Percentiles rank a stretch among this genome's conserved stretches.
These are phyloP conservation scores for Actinia equina DNA, from an alignment of 64 coral and sea anemone genomes.

Conservation along the genomic window DNA sequence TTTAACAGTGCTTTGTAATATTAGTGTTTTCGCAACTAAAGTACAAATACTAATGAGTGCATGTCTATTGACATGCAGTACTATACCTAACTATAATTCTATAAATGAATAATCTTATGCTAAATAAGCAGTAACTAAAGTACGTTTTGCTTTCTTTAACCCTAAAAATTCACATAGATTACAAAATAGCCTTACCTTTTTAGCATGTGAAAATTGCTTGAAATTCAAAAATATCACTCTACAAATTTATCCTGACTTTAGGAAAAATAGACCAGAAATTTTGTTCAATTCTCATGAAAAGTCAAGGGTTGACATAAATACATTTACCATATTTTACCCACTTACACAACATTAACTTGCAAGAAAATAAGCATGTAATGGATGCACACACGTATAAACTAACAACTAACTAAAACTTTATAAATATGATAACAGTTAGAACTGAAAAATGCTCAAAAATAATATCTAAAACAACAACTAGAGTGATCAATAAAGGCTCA, in stretches of 20 bases:
- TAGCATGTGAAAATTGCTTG: neutral
- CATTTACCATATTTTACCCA: neutral
- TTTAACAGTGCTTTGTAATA: too few species aligned
- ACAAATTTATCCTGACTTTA: neutral
- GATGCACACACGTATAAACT: neutral
- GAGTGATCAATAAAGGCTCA: too few species aligned
- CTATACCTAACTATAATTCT: neutral
- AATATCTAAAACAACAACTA: too few species aligned
- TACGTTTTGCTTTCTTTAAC: neutral
- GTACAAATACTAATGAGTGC: neutral
- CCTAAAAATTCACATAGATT: neutral
- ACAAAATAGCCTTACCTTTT: neutral
- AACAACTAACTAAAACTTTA: neutral
- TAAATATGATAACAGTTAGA: neutral
- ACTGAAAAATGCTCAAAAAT: too few species aligned
- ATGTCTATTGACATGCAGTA: neutral
- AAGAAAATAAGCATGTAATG: neutral
- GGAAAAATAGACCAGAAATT: neutral
- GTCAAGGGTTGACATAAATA: neutral
- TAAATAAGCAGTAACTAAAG: neutral
- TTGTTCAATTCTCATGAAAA: neutral
- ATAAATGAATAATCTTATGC: neutral
- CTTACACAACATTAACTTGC: neutral
- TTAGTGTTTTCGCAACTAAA: too few species aligned
- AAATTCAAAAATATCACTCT: neutral